phyloP scores from a whole-genome alignment of 2,888 invertebrate species.

The Nasonovia ribisnigri region DNA sequence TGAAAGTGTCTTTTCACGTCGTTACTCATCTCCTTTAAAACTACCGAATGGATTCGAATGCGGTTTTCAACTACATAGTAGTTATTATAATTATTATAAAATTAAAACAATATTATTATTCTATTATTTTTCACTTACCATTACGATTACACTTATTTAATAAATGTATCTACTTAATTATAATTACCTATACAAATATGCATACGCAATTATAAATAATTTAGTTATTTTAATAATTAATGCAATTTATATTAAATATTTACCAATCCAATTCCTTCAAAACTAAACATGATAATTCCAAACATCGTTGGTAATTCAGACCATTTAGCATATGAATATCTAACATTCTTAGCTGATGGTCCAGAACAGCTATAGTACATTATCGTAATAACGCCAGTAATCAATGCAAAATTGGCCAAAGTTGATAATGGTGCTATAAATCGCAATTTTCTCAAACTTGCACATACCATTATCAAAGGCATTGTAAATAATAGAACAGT shows the following conservation, averaged over 20 bases:
- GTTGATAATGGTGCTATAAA: conserved; percentile 83
- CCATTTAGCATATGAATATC: conserved; percentile 69
- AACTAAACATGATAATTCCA: conserved; percentile 95
- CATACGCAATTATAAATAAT: neutral
- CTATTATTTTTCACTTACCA: neutral
- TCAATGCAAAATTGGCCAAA: conserved; percentile 83
- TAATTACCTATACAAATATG: neutral
- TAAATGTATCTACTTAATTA: neutral
- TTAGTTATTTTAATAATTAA: neutral
- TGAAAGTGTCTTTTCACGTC: neutral
- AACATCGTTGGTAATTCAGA: conserved; percentile 87
- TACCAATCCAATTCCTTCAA: conserved; percentile 90
- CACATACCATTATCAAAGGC: conserved; percentile 54
- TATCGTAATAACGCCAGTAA: conserved; percentile 80
- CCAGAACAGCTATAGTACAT: conserved; percentile 49
- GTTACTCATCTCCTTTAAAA: neutral
- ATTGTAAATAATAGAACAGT: conserved; percentile 37
- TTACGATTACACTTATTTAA: neutral
- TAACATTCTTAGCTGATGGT: neutral
- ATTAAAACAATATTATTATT: neutral
- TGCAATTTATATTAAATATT: conserved; percentile 65
- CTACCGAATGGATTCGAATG: neutral
- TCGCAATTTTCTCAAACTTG: conserved; percentile 77
- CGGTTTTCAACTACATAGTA: neutral
- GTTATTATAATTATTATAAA: neutral